Base-by-base conservation (phyloP, 2,797 vertebrate genomes). In the Labeo calbasu region DNA sequence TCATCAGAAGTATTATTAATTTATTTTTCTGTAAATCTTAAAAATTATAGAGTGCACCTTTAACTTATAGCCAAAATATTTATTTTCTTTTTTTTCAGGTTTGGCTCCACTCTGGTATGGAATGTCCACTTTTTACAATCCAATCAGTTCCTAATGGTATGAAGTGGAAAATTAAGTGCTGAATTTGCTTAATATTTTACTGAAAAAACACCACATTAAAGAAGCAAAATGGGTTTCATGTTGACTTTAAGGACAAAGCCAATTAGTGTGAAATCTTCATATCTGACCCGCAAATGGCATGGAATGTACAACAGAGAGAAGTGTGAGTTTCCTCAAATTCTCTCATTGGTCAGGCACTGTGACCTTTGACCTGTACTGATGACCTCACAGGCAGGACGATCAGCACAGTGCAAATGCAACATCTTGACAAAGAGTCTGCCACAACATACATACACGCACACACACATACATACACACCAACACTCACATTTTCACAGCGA, bases 231-330 rank as follows among this genome's bases (percentile, higher is more conserved):
- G 68, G 43, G 5, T n/a, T 48, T 84, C 82, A 71, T 84, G 82
- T 78, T 84, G 75, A 78, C 82, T 78, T 84, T 78, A 71, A 63
- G 21, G 14, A 78, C 53, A 66, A 82, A 59, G 81, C 81, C 81
- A 83, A 65, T 80, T 78, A 63, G 59, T 53, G 63, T 68, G 53
- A 72, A 53, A 71, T 61, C 21, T 76, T 85, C 32, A 50, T 23
- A 43, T 81, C 69, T 85, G 84, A 85, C 81, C 81, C 86, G 71
- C 46, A 36, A 53, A 79, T 53, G 77, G 83, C 59, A 84, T 81
- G 77, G 21, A 83, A 73, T 84, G 59, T 69, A 86, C 79, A 61
- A 72, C 65, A 79, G 75, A 79, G 79, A 80, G 70, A 80, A 75
- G 55, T 57, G 68, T 65, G 72, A 84, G 82, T 78, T 78, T 84